Conservation (phyloP, 2,113 vertebrate species). For the Gymnobelideus leadbeateri region DNA sequence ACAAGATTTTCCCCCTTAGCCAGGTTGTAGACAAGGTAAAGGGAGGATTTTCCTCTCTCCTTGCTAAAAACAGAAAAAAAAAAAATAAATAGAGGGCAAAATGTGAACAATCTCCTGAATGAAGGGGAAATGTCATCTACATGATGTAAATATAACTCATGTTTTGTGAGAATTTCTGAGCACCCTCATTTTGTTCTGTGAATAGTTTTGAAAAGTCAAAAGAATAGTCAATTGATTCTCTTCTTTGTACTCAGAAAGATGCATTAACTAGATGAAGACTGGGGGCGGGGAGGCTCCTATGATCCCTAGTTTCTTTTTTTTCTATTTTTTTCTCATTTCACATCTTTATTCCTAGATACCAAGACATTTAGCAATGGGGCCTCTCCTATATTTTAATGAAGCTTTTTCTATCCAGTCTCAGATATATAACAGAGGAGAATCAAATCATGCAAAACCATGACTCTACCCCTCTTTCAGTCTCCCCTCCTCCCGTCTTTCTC, state of each 20-base stretch:
- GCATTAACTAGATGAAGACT: not conserved
- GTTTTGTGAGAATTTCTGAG: not conserved
- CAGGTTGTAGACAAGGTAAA: not conserved
- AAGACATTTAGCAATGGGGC: not conserved
- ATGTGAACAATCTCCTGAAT: not conserved
- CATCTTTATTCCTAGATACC: not conserved
- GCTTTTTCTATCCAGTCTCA: not conserved
- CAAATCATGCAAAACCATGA: not conserved
- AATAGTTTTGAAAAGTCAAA: not conserved
- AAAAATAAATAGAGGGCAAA: not conserved
- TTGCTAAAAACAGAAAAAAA: not conserved
- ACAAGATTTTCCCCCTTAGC: not conserved
- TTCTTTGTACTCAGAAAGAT: not conserved
- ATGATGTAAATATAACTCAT: not conserved
- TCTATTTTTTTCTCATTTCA: no score
- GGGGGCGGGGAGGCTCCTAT: not conserved
- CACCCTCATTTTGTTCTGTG: not conserved
- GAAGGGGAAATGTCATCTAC: not conserved
- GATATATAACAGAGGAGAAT: not conserved
- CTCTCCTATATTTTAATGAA: not conserved
- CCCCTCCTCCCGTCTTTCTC: not conserved
- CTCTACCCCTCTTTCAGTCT: not conserved
- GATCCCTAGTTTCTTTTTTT: not conserved
- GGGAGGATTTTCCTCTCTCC: not conserved
- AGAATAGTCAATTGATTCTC: not conserved